Evolutionary conservation across 2,113 vertebrate genomes (phyloP), one percentile per base, ranked within the genome.

Genomic region (Vicugna pacos): DNA sequence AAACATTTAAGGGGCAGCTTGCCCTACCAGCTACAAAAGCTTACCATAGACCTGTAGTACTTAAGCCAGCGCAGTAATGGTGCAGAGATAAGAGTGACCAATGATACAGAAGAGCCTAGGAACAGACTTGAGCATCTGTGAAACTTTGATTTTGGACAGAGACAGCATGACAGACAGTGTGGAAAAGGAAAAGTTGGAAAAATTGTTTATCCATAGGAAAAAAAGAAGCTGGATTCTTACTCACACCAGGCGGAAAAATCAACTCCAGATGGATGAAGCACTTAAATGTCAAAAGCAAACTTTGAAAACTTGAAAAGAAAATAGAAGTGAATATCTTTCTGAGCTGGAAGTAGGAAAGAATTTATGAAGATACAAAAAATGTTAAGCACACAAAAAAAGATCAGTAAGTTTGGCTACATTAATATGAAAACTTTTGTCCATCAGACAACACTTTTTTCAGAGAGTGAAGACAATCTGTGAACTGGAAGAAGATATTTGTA

Each of bases 251-350:
- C 48, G 1, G n/a, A 95, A 90, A 96, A 96, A 95, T 95, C 80
- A 72, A 95, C 80, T 93, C 96, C 96, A 97, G 75, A 97, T 92
- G 79, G 73, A 93, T 72, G 24, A 89, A 93, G 87, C 83, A 91
- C 70, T 90, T 90, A 97, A 96, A 94, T 91, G 80, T 91, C 70
- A 96, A 92, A 96, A 92, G 91, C 86, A 94, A 95, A 97, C 58
- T 94, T 30, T 85, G 89, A 95, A 73, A 96, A 92, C 35, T 67
- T 91, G 65, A 95, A 89, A 93, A 97, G 76, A 97, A 97, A 96
- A 94, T 12, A 5, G 72, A 90, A 96, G 67, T 70, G 54, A 79
- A n/a, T 95, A 96, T 82, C 54, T 91, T 91, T 95, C 58, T 84
- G 60, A 96, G 77, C 65, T 38, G 91, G 26, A 84, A 94, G 52